phyloP scores from a whole-genome alignment of 2,888 invertebrate genomes.

The Dione vanillae region DNA sequence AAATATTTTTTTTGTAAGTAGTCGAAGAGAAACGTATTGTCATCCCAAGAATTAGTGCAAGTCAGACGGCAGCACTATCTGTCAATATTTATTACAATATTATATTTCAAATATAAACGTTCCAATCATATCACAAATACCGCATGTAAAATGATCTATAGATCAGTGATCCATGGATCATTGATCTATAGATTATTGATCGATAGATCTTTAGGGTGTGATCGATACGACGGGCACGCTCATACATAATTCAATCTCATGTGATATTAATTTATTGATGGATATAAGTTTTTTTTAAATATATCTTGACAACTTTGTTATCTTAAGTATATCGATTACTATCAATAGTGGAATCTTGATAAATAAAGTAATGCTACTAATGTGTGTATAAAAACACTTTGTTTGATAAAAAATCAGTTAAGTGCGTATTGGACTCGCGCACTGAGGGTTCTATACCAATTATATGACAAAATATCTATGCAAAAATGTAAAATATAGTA shows the following conservation, averaged over 20 bases:
- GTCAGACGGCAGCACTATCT: not conserved
- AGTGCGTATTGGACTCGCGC: too few relatives aligned
- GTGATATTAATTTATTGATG: constrained; percentile 34
- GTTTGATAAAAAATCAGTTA: not conserved
- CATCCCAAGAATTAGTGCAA: not conserved
- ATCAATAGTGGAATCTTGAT: not conserved
- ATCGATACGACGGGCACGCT: constrained; percentile 48
- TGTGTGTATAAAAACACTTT: constrained; percentile 11
- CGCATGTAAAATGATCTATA: constrained; percentile 46
- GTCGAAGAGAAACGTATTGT: too few relatives aligned
- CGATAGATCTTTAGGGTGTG: constrained; percentile 53
- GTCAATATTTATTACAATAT: constrained; percentile 26
- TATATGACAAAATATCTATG: too few relatives aligned
- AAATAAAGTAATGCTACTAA: not conserved
- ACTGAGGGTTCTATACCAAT: too few relatives aligned
- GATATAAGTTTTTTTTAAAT: constrained; percentile 9
- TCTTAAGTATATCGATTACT: constrained; percentile 9
- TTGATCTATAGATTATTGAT: constrained; percentile 53
- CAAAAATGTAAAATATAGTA: too few relatives aligned
- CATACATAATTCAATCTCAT: constrained; percentile 50
- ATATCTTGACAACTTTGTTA: constrained; percentile 9
- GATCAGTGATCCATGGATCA: constrained; percentile 50
- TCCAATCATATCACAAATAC: constrained; percentile 49
- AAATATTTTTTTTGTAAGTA: too few relatives aligned
- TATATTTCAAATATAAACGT: constrained; percentile 36